A percentile compares a stretch with the other conserved stretches of the same genome.
phyloP scores from a whole-genome alignment of 2,888 invertebrate species.

The Callosobruchus maculatus region DNA sequence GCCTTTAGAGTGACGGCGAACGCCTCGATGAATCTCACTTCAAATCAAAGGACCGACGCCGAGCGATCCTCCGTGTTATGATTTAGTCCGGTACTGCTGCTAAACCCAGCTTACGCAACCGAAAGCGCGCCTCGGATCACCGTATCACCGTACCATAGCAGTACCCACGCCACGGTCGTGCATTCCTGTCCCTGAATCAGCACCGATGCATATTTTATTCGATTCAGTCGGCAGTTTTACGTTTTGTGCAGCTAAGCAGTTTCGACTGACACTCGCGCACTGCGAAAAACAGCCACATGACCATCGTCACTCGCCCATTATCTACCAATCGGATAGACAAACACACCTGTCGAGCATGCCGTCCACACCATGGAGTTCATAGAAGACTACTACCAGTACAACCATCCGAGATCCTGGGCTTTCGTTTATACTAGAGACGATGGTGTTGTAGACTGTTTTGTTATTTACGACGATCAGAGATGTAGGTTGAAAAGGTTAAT shows the following conservation, averaged over 20 bases:
- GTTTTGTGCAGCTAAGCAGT: neutral
- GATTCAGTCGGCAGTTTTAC: neutral
- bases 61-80: too few relatives aligned
- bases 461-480: conserved; percentile 22
- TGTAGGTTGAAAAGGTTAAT: conserved; percentile 20
- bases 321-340: neutral
- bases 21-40: too few relatives aligned
- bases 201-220: neutral
- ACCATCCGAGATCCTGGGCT: conserved; percentile 20
- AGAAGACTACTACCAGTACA: conserved; percentile 33
- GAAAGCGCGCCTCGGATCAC: too few relatives aligned
- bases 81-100: too few relatives aligned
- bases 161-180: neutral
- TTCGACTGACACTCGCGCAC: conserved; percentile 1
- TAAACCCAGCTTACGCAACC: too few relatives aligned
- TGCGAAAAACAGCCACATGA: neutral
- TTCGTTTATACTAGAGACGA: conserved; percentile 17
- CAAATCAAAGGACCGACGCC: too few relatives aligned
- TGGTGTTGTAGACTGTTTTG: conserved; percentile 25
- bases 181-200: neutral
- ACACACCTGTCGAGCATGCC: neutral
- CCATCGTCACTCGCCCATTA: neutral
- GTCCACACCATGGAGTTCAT: conserved; percentile 34
- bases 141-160: too few relatives aligned
- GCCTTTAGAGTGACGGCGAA: too few relatives aligned